phyloP scores from a whole-genome alignment of 2,888 invertebrate species.

The Salpingus planirostris region DNA sequence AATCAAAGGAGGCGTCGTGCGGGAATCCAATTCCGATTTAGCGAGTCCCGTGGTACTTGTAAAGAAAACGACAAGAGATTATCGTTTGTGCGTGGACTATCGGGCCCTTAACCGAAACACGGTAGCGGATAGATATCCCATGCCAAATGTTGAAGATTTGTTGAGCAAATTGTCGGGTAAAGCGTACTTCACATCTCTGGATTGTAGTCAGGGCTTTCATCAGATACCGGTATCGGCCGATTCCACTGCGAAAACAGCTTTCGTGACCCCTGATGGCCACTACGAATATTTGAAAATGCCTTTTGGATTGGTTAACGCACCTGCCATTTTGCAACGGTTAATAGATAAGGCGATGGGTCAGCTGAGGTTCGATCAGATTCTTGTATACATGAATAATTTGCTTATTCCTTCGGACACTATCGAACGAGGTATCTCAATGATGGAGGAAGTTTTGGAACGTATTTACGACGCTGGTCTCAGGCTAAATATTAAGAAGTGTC shows the following conservation, averaged over 20 bases:
- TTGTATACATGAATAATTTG: slow-evolving; percentile 1
- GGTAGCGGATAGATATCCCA: slow-evolving; percentile 24
- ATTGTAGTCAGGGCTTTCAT: slow-evolving; percentile 25
- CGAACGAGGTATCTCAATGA: not conserved
- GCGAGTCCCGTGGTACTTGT: slow-evolving; percentile 12
- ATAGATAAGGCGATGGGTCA: not conserved
- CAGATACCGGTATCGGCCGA: slow-evolving; percentile 25
- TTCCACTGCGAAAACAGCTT: slow-evolving; percentile 25
- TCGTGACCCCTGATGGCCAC: slow-evolving; percentile 16
- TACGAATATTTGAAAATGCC: slow-evolving; percentile 10
- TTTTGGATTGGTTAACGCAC: slow-evolving; percentile 2
- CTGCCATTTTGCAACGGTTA: slow-evolving; percentile 1
- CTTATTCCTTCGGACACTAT: not conserved
- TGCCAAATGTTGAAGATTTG: slow-evolving; percentile 23
- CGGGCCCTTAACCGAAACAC: slow-evolving; percentile 26
- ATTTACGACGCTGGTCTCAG: slow-evolving; percentile 2
- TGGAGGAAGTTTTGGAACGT: not conserved
- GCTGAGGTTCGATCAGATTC: not conserved
- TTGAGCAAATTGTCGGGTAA: slow-evolving; percentile 20
- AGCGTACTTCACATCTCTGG: slow-evolving; percentile 23
- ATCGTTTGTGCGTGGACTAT: slow-evolving; percentile 24
- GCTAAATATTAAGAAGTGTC: slow-evolving; percentile 14
- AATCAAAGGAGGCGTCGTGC: slow-evolving; percentile 13
- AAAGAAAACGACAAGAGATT: slow-evolving; percentile 19
- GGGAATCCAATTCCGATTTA: slow-evolving; percentile 1